Base-by-base conservation (phyloP, 2,888 invertebrate genomes). In the Gymnoscelis rufifasciata region DNA sequence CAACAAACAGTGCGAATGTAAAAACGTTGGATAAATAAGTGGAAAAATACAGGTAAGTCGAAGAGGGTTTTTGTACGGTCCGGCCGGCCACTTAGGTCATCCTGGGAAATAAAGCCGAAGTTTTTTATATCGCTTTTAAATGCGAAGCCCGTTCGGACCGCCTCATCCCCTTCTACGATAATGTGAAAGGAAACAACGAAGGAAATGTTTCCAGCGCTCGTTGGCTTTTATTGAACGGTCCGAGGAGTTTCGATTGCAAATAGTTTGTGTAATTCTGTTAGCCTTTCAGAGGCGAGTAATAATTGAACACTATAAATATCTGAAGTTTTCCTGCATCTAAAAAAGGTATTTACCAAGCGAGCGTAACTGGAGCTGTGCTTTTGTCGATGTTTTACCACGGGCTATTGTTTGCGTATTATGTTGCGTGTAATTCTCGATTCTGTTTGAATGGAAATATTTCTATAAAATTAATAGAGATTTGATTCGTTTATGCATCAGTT, bases 31-130 rank as follows among this genome's bases (percentile, higher is more conserved):
- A 83, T 86, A 87, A 88, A 87, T 86, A 87, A 83, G 87, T 86
- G 87, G 88, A 87, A 88, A 88, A 88, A 86, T 84, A 88, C 88
- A 88, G 88, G 88, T 88, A 86, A 83, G 83, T 86, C 83, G 73
- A 77, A 80, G 87, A 84, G 86, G 78, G 73, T 80, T 84, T 83
- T 84, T 87, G 84, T 87, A 78, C 78, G 71, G 78, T 68, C 81
- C 81, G 82, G 74, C 83, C 80, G 79, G 86, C 87, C 88, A 88
- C 88, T 88, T 87, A 84, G 88, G 87, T 88, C 87, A 88, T 87
- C 87, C 83, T 79, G 83, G 81, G 76, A 84, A 88, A 87, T 87
- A 87, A 88, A 88, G 77, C 77, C 68, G 76, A 79, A 81, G 76
- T 82, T 86, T 84, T 88, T 87, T 88, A 86, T 83, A 84, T 84